Conservation (phyloP, 1,140 invertebrate genomes). For the Anoplolepis gracilipes region DNA sequence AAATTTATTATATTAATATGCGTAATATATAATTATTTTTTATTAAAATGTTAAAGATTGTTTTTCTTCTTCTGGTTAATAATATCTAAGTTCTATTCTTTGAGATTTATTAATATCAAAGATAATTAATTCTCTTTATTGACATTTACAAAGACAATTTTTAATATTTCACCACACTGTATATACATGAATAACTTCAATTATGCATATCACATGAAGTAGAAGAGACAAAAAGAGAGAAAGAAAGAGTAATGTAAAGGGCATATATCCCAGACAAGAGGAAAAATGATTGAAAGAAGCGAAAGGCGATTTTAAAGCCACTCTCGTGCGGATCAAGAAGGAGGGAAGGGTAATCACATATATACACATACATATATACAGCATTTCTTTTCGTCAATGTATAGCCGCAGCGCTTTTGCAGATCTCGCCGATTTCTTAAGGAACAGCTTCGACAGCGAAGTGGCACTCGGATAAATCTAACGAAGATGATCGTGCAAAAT, state of each 20-base stretch:
- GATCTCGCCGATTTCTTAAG: slow-evolving; percentile 35
- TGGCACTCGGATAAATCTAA: slow-evolving; percentile 48
- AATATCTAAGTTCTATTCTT: background rate
- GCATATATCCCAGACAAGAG: slow-evolving; percentile 1
- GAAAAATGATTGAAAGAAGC: slow-evolving; percentile 46
- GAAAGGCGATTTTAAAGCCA: slow-evolving; percentile 51
- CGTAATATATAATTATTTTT: background rate
- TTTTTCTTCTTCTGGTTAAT: background rate
- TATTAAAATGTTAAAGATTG: background rate
- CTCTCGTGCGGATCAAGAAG: background rate
- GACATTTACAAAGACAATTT: background rate
- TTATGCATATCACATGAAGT: slow-evolving; percentile 16
- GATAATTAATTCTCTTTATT: background rate
- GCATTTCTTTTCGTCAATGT: background rate
- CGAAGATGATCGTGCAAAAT: slow-evolving; percentile 41
- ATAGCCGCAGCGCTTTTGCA: background rate
- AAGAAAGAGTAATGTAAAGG: slow-evolving; percentile 25
- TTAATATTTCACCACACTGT: slow-evolving; percentile 5
- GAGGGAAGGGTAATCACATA: no score
- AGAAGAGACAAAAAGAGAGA: background rate
- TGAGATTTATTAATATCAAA: slow-evolving; percentile 5
- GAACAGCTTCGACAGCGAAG: background rate
- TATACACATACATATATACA: background rate
- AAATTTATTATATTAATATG: background rate
- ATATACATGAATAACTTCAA: background rate